Evolutionary conservation across 2,113 vertebrate genomes (phyloP).

Genomic region (Actinemys pallida): DNA sequence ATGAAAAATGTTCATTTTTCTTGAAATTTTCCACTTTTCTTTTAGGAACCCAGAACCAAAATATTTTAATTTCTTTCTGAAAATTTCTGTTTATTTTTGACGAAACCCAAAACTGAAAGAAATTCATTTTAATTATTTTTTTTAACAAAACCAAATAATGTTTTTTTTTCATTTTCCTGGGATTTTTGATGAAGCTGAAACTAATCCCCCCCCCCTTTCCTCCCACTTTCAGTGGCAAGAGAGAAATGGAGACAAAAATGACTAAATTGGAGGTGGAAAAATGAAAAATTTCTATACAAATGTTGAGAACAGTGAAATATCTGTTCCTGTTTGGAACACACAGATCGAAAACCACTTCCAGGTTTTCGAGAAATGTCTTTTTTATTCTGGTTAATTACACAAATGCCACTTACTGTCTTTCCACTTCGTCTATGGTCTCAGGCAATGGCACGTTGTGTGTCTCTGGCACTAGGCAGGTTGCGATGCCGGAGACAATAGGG

Average conservation of each 20-base stretch:
- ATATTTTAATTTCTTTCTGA: not conserved
- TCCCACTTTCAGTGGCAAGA: not conserved
- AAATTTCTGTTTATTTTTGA: not conserved
- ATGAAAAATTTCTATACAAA: not conserved
- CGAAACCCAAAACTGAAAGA: not conserved
- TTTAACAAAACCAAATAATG: not conserved
- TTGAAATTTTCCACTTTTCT: not conserved
- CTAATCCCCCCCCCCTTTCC: not conserved
- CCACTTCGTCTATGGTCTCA: conserved; percentile 84
- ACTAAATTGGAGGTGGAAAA: not conserved
- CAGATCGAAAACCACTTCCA: not conserved
- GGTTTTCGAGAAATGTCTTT: not conserved
- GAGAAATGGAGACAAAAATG: not conserved
- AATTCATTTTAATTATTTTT: not conserved
- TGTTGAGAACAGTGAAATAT: not conserved
- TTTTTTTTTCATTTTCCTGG: not conserved
- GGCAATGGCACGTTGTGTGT: conserved; percentile 80
- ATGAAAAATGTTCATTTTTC: not conserved
- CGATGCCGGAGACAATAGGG: conserved; percentile 79
- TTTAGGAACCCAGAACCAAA: not conserved
- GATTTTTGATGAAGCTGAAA: not conserved
- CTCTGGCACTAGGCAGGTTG: conserved; percentile 84
- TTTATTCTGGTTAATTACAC: not conserved
- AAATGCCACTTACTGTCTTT: conserved; percentile 78
- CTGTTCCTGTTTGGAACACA: not conserved